Conservation (phyloP, 2,113 vertebrate genomes). For the Microcebus tavaratra region DNA sequence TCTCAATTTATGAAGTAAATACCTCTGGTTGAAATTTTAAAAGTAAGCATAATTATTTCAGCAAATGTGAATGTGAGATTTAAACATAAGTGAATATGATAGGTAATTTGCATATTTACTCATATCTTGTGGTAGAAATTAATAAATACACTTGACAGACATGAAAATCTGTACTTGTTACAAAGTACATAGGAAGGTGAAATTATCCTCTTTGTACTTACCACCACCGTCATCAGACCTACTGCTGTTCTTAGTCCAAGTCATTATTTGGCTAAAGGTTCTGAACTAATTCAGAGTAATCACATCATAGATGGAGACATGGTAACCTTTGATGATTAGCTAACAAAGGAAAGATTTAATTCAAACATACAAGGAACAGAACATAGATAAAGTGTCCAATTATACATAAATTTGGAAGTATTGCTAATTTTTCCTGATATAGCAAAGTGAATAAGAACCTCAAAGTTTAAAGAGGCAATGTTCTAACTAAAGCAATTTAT, state of each 20-base stretch:
- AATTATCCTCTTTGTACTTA: not conserved
- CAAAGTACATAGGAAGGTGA: not conserved
- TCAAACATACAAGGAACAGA: not conserved
- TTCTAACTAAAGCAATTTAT: constrained; percentile 49
- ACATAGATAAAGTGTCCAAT: constrained; percentile 15
- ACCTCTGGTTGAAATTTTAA: constrained; percentile 22
- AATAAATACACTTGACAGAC: not conserved
- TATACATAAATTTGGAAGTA: constrained; percentile 12
- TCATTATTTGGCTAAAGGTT: not conserved
- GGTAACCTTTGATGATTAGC: not conserved
- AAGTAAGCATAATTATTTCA: constrained; percentile 45
- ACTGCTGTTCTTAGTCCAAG: not conserved
- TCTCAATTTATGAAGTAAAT: constrained; percentile 48
- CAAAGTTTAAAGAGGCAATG: constrained; percentile 25
- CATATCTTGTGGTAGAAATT: not conserved
- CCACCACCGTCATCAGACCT: not conserved
- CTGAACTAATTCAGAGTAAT: not conserved
- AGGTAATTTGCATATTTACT: constrained; percentile 22
- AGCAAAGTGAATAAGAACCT: not conserved
- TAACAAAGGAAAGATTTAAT: constrained; percentile 19
- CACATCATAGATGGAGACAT: not conserved
- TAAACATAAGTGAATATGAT: not conserved
- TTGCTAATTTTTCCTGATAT: constrained; percentile 34
- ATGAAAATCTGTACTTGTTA: not conserved
- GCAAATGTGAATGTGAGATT: constrained; percentile 31